Percentiles rank a stretch among this genome's conserved stretches.
These are phyloP conservation scores for Burhinus oedicnemus DNA, from an alignment of 2,113 vertebrate genomes.

Conservation along the genomic window DNA sequence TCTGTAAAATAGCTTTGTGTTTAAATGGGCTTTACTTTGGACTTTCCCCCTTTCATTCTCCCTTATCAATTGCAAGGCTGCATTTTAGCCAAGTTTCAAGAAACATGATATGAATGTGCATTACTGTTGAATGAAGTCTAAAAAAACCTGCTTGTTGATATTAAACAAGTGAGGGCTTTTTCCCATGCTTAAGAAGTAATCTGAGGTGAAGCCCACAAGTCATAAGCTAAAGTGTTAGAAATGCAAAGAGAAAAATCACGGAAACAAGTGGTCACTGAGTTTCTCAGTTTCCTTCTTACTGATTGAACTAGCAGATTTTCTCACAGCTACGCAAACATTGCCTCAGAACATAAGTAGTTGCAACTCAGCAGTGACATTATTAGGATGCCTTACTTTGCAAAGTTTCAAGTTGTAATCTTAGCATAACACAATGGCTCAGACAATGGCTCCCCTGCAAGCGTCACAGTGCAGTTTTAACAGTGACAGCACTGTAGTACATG, in stretches of 20 bases:
- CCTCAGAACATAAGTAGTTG: background rate
- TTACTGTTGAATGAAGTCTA: conserved; percentile 3
- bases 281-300: background rate
- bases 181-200: background rate
- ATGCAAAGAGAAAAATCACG: background rate
- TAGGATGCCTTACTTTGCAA: conserved; percentile 10
- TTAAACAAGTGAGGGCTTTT: conserved; percentile 15
- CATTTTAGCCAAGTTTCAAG: conserved; percentile 20
- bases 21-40: conserved; percentile 45
- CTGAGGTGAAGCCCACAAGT: background rate
- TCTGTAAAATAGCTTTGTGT: conserved; percentile 52
- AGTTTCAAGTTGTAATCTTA: background rate
- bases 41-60: background rate
- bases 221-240: background rate
- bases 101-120: background rate
- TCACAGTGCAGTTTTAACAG: background rate
- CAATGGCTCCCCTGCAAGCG: background rate
- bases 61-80: background rate
- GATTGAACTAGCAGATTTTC: background rate
- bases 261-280: background rate
- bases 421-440: background rate
- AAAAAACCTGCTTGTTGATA: background rate
- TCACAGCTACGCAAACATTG: background rate
- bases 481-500: background rate
- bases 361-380: background rate